A percentile compares a stretch with the other conserved stretches of the same genome.
phyloP scores from a whole-genome alignment of 2,797 vertebrate species.

The Propithecus deckenii region DNA sequence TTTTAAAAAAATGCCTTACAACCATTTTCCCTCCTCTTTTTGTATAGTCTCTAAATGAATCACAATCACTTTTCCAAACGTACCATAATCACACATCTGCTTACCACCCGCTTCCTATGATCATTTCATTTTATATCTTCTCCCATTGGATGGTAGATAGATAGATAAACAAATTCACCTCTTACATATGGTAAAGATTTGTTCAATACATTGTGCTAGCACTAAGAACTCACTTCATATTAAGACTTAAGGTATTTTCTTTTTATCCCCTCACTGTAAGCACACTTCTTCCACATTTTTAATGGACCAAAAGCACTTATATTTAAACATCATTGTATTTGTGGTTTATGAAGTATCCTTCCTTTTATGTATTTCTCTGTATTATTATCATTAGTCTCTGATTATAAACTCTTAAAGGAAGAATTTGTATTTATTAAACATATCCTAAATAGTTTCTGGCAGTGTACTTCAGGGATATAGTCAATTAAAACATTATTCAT shows the following conservation, averaged over 20 bases:
- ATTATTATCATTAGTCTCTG: background rate
- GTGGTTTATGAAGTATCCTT: background rate
- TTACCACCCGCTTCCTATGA: background rate
- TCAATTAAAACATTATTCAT: conserved; percentile 37
- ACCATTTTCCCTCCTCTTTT: background rate
- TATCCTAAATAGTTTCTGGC: background rate
- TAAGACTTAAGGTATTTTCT: background rate
- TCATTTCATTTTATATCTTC: background rate
- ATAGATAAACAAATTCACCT: background rate
- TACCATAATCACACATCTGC: background rate
- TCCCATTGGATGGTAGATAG: background rate
- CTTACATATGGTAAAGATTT: background rate
- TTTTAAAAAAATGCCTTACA: background rate
- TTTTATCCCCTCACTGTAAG: background rate
- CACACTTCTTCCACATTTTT: background rate
- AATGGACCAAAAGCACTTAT: background rate
- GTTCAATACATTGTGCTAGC: background rate
- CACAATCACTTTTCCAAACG: background rate
- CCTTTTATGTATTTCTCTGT: background rate
- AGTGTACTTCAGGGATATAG: background rate
- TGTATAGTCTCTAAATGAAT: background rate
- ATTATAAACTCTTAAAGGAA: conserved; percentile 3
- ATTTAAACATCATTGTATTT: background rate
- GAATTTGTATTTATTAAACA: conserved; percentile 1
- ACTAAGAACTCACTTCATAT: background rate